Evolutionary conservation across 2,797 vertebrate species (phyloP).

Genomic region (Poecilia velifera): DNA sequence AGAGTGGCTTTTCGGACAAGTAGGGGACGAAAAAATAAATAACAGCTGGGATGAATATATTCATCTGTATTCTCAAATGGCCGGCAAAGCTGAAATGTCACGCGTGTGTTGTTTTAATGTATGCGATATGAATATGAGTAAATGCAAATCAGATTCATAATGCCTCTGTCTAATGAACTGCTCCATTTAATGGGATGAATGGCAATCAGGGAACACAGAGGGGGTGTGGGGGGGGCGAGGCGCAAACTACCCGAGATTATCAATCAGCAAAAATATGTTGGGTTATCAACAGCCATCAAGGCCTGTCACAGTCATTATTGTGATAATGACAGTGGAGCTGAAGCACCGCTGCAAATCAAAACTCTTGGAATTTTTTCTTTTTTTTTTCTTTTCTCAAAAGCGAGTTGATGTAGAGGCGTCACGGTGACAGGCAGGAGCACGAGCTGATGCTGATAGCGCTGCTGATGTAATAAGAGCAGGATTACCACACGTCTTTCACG

Average conservation of each 20-base stretch:
- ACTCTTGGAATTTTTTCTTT: conserved; percentile 32
- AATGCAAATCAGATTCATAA: conserved; percentile 77
- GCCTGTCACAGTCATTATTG: conserved; percentile 59
- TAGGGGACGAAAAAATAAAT: background rate
- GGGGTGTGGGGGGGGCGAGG: conserved; percentile 16
- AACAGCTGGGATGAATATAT: conserved; percentile 64
- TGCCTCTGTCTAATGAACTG: conserved; percentile 71
- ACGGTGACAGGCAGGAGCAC: conserved; percentile 24
- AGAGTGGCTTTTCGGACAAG: conserved; percentile 50
- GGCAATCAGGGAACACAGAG: conserved; percentile 65
- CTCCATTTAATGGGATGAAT: conserved; percentile 73
- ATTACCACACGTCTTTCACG: background rate
- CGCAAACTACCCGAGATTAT: conserved; percentile 45
- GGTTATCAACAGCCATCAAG: conserved; percentile 63
- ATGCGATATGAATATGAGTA: conserved; percentile 74
- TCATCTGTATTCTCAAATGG: conserved; percentile 62
- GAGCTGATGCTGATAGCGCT: conserved; percentile 34
- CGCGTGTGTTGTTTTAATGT: conserved; percentile 70
- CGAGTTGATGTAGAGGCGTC: conserved; percentile 40
- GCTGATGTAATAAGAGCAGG: conserved; percentile 15
- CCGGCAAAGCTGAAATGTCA: conserved; percentile 67
- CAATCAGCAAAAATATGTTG: conserved; percentile 50
- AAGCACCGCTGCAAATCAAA: conserved; percentile 50
- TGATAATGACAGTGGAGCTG: conserved; percentile 60
- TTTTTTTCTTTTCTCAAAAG: conserved; percentile 23